A percentile compares a stretch with the other conserved stretches of the same genome.
Conservation (phyloP, 2,113 vertebrate species). For the Stegostoma tigrinum region DNA sequence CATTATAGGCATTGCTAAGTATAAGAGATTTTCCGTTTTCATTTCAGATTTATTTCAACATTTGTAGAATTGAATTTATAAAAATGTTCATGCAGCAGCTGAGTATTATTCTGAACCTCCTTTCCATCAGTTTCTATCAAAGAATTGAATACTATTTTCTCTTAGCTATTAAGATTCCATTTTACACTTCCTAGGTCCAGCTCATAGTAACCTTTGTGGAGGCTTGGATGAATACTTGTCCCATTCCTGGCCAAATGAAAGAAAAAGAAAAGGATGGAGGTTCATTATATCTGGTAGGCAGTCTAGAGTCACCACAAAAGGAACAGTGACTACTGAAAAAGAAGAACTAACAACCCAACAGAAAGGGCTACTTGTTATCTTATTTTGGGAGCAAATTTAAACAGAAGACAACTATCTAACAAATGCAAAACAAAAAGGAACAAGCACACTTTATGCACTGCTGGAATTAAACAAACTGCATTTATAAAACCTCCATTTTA, state of each 20-base stretch:
- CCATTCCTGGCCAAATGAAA: neutral
- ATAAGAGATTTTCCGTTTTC: neutral
- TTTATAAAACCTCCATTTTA: neutral
- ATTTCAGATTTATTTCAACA: conserved; percentile 1
- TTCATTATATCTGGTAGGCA: neutral
- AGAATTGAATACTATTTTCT: neutral
- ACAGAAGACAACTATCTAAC: neutral
- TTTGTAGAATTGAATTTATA: neutral
- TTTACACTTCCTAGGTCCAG: neutral
- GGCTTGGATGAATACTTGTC: neutral
- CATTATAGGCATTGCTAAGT: neutral
- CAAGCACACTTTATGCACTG: neutral
- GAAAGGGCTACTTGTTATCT: neutral
- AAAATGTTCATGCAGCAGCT: neutral
- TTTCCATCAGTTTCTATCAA: neutral
- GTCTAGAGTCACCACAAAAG: neutral
- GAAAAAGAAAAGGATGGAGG: neutral
- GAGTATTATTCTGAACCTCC: neutral
- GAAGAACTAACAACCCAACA: neutral
- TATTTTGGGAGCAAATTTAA: neutral
- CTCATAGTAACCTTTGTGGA: neutral
- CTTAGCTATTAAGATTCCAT: neutral
- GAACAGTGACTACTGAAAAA: neutral
- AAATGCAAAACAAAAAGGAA: neutral
- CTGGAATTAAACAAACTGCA: neutral